Percentiles rank a stretch among this genome's conserved stretches.
These are phyloP conservation scores for Periophthalmodon schlosseri DNA, from an alignment of 2,113 vertebrate genomes.

Conservation along the genomic window DNA sequence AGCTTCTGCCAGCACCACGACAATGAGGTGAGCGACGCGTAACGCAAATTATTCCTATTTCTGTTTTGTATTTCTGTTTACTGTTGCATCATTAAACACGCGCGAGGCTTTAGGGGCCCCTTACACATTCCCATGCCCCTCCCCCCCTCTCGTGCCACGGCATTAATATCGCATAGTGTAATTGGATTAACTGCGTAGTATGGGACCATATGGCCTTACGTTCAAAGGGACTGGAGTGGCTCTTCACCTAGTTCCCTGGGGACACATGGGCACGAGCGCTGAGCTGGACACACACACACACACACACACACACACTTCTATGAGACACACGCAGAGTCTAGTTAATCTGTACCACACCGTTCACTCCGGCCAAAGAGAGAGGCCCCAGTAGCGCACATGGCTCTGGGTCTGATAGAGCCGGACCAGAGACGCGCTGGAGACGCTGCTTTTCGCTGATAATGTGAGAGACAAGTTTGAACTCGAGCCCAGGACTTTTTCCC, in stretches of 20 bases:
- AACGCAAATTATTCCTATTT: too few species aligned
- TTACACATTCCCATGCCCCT: background rate
- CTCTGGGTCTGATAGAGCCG: conserved; percentile 54
- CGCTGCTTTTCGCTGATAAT: conserved; percentile 35
- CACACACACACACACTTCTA: conserved; percentile 40
- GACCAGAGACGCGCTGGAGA: conserved; percentile 39
- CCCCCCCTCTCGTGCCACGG: background rate
- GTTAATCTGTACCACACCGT: conserved; percentile 75
- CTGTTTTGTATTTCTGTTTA: background rate
- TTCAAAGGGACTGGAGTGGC: conserved; percentile 70
- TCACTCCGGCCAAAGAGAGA: conserved; percentile 51
- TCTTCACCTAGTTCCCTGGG: conserved; percentile 72
- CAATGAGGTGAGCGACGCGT: conserved; percentile 75
- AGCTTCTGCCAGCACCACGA: conserved; percentile 86
- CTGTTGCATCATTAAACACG: background rate
- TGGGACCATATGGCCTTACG: conserved; percentile 65
- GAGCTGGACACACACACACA: conserved; percentile 54
- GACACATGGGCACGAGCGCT: conserved; percentile 60
- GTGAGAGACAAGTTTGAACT: conserved; percentile 44
- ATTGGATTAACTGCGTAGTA: conserved; percentile 46
- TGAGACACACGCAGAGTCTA: conserved; percentile 53
- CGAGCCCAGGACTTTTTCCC: conserved; percentile 8
- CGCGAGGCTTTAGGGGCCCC: background rate
- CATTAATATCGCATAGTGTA: conserved; percentile 19
- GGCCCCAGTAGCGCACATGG: conserved; percentile 66